Conservation (phyloP, 2,888 invertebrate species). For the Drosophila dives region DNA sequence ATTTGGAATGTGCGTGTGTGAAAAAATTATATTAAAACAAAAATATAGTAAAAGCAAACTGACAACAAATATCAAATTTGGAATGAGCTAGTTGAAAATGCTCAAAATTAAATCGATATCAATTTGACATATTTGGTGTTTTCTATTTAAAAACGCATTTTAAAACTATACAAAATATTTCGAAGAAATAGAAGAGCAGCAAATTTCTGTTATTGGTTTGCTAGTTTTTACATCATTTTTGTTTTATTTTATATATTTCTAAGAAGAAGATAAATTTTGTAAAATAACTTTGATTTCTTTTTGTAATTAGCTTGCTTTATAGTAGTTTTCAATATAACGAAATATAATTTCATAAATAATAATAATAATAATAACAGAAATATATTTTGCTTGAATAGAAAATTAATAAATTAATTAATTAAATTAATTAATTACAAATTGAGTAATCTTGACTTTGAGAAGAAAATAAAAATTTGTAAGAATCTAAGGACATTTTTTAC, state of each 20-base stretch:
- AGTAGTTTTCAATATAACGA: neutral
- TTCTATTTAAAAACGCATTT: neutral
- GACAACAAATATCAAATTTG: neutral
- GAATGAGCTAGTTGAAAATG: neutral
- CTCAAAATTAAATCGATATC: neutral
- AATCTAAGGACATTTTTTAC: neutral
- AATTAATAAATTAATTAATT: no score
- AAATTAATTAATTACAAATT: no score
- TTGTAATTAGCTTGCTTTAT: neutral
- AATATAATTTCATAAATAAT: no score
- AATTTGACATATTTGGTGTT: neutral
- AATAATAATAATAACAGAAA: no score
- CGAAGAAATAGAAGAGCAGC: fast-evolving
- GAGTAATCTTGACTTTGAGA: neutral
- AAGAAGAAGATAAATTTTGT: neutral
- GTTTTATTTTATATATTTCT: neutral
- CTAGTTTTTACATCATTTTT: neutral
- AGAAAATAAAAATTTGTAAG: neutral
- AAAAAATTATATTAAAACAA: neutral
- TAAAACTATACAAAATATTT: neutral
- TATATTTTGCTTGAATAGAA: no score
- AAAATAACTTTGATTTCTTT: no score
- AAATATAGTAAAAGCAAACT: neutral
- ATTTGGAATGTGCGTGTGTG: neutral
- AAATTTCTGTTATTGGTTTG: neutral